These are phyloP conservation scores for Lasioglossum lativentre DNA, from an alignment of 2,888 invertebrate species.

Conservation along the genomic window DNA sequence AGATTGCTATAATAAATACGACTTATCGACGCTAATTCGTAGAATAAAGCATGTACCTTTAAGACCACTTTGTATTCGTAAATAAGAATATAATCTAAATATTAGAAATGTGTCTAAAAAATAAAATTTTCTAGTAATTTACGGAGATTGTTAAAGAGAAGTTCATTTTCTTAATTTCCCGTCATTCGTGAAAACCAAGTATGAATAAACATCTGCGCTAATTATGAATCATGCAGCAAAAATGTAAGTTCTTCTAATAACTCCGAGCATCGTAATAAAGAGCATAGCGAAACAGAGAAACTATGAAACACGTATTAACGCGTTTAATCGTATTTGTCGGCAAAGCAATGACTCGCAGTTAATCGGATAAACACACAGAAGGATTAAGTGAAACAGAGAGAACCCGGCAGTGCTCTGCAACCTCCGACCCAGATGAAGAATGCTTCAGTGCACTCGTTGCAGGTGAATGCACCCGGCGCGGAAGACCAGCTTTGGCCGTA, in stretches of 20 bases:
- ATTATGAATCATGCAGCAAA: background rate
- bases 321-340: constrained; percentile 29
- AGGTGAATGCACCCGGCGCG: constrained; percentile 76
- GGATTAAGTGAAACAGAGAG: constrained; percentile 58
- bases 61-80: no score
- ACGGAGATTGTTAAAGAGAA: background rate
- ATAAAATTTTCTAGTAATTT: no score
- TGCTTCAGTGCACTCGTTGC: constrained; percentile 74
- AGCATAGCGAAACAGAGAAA: constrained; percentile 1
- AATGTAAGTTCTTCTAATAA: background rate
- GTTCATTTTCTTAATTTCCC: background rate
- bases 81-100: background rate
- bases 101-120: no score
- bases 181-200: background rate
- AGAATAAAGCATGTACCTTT: background rate
- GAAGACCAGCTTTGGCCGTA: constrained; percentile 33
- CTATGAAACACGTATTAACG: constrained; percentile 9
- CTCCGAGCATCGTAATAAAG: background rate
- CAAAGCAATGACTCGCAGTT: constrained; percentile 28
- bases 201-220: background rate
- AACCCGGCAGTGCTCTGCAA: constrained; percentile 64
- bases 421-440: constrained; percentile 77
- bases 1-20: background rate
- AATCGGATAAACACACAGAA: constrained; percentile 37
- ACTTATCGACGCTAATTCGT: background rate